Conservation (phyloP, 2,888 invertebrate genomes). For the Latrodectus hesperus region DNA sequence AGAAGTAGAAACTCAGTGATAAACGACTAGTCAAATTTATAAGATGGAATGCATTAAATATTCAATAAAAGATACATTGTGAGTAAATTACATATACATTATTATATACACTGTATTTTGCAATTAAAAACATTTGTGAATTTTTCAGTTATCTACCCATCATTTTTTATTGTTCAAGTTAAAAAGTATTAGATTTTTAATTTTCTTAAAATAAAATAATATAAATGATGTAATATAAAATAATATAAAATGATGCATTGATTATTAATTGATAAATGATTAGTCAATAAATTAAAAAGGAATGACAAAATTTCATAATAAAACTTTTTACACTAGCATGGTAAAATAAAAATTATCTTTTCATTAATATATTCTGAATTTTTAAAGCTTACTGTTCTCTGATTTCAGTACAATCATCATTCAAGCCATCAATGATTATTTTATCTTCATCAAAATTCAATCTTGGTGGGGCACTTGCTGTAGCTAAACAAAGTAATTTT, state of each 20-base stretch:
- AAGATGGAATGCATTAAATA: too few species aligned
- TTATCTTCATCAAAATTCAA: slow-evolving; percentile 77
- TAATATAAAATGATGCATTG: neutral
- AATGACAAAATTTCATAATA: neutral
- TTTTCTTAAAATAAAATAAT: neutral
- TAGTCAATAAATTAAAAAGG: neutral
- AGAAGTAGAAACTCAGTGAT: too few species aligned
- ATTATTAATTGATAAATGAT: neutral
- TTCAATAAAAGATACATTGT: too few species aligned
- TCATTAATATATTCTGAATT: too few species aligned
- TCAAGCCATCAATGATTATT: slow-evolving; percentile 77
- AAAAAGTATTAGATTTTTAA: too few species aligned
- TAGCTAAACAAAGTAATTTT: slow-evolving; percentile 16
- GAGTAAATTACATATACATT: too few species aligned
- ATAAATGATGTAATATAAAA: too few species aligned
- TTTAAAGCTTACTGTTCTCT: slow-evolving; percentile 77
- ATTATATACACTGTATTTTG: too few species aligned
- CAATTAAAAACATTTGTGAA: too few species aligned
- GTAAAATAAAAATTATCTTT: neutral
- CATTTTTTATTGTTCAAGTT: too few species aligned
- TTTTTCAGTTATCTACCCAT: too few species aligned
- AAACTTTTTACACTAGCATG: neutral
- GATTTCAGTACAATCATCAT: slow-evolving; percentile 75
- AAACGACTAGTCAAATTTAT: too few species aligned
- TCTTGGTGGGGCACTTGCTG: slow-evolving; percentile 60